These are phyloP conservation scores for Sarotherodon lohbergeri DNA, from an alignment of 2,113 vertebrate genomes.

Conservation along the genomic window DNA sequence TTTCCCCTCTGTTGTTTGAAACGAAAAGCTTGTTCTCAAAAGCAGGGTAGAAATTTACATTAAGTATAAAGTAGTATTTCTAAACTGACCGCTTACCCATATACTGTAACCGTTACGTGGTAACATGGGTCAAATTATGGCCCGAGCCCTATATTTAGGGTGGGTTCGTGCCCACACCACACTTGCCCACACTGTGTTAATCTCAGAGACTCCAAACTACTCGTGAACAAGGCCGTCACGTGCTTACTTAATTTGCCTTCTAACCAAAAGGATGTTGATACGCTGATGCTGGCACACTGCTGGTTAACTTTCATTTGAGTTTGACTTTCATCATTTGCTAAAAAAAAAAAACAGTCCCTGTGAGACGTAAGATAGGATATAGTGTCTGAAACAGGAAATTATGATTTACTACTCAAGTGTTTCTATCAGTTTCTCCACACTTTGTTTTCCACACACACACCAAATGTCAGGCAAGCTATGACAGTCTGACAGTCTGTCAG, in stretches of 20 bases:
- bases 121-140: constrained; percentile 44
- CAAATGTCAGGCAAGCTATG: not conserved
- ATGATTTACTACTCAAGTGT: not conserved
- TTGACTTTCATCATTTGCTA: not conserved
- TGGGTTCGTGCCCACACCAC: constrained; percentile 29
- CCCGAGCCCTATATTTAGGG: constrained; percentile 31
- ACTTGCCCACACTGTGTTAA: constrained; percentile 22
- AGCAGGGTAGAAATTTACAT: constrained; percentile 2
- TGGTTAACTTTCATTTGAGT: not conserved
- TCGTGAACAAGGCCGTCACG: not conserved
- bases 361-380: not conserved
- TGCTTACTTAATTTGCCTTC: not conserved
- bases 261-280: constrained; percentile 7
- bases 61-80: not conserved
- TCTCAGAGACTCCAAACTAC: not conserved
- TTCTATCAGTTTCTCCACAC: not conserved
- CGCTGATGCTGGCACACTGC: not conserved
- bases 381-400: not conserved
- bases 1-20: not conserved
- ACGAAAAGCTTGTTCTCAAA: not conserved
- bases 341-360: not conserved
- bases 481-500: not conserved
- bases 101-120: constrained; percentile 14
- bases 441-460: not conserved
- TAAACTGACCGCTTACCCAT: constrained; percentile 12